These are phyloP conservation scores for Yponomeuta sedellus DNA, from an alignment of 2,888 invertebrate genomes.

Conservation along the genomic window DNA sequence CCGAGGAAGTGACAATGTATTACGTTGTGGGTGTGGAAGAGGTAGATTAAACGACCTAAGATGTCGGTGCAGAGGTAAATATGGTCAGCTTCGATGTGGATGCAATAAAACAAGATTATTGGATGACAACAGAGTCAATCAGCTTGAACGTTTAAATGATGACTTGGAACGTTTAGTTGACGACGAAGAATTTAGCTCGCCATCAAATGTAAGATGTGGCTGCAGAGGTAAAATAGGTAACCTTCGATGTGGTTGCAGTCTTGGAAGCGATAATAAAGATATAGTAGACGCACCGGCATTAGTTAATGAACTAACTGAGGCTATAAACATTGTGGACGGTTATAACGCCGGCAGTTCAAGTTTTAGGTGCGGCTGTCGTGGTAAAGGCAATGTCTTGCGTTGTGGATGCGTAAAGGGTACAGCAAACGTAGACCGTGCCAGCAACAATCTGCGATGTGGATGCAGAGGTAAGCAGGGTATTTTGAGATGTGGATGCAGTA, in stretches of 20 bases:
- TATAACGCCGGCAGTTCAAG: background rate
- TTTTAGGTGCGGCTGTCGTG: background rate
- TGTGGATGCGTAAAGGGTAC: background rate
- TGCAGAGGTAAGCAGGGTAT: too few relatives aligned
- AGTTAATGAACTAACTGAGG: background rate
- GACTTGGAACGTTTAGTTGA: too few relatives aligned
- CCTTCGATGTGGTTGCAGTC: background rate
- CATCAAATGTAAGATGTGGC: constrained; percentile 19
- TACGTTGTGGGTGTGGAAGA: background rate
- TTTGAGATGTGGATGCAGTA: background rate
- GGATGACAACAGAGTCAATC: too few relatives aligned
- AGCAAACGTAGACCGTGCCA: background rate
- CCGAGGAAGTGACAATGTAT: background rate
- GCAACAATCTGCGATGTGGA: too few relatives aligned
- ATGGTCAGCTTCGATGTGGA: background rate
- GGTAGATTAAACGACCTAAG: background rate
- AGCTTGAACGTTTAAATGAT: too few relatives aligned
- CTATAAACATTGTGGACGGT: background rate
- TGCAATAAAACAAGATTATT: background rate
- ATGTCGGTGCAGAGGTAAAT: background rate
- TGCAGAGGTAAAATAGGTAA: background rate
- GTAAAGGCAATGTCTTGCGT: background rate
- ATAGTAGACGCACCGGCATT: background rate
- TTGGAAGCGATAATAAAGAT: background rate
- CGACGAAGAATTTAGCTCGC: too few relatives aligned